phyloP scores from a whole-genome alignment of 2,888 invertebrate genomes.

The Nomada goodeniana region DNA sequence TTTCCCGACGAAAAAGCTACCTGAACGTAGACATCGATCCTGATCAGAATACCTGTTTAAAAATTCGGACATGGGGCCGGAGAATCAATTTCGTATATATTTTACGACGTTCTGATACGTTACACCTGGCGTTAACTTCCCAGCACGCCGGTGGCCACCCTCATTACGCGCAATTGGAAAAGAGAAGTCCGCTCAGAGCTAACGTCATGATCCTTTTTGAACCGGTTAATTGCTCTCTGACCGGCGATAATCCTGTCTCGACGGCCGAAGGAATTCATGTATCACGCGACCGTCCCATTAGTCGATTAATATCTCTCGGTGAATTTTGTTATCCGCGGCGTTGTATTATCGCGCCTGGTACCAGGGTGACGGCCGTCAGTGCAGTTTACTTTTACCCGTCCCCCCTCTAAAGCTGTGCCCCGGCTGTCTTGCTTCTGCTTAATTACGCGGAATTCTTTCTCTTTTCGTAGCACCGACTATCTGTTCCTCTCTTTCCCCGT shows the following conservation, averaged over 20 bases:
- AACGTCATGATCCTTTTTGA: slow-evolving; percentile 42
- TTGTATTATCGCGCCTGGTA: slow-evolving; percentile 58
- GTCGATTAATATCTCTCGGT: slow-evolving; percentile 52
- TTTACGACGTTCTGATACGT: no score
- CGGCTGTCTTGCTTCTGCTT: slow-evolving; percentile 53
- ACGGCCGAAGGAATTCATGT: slow-evolving; percentile 39
- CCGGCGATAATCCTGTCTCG: slow-evolving; percentile 40
- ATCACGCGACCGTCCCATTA: slow-evolving; percentile 60
- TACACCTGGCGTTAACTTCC: no score
- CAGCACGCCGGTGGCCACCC: background rate
- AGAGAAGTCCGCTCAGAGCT: slow-evolving; percentile 17
- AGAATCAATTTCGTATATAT: no score
- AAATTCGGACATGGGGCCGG: no score
- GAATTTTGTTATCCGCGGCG: slow-evolving; percentile 58
- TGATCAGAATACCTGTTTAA: no score
- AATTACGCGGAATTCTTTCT: slow-evolving; percentile 58
- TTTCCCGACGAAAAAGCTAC: background rate
- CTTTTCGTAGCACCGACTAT: background rate
- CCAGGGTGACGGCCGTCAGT: slow-evolving; percentile 26
- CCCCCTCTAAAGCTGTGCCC: slow-evolving; percentile 34
- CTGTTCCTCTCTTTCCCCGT: background rate
- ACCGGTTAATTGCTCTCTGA: slow-evolving; percentile 45
- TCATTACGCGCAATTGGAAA: background rate
- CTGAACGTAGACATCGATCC: background rate
- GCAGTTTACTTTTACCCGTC: slow-evolving; percentile 50